A percentile compares a stretch with the other conserved stretches of the same genome.
Conservation (phyloP, 2,113 vertebrate genomes). For the Corydoras maculifer region DNA sequence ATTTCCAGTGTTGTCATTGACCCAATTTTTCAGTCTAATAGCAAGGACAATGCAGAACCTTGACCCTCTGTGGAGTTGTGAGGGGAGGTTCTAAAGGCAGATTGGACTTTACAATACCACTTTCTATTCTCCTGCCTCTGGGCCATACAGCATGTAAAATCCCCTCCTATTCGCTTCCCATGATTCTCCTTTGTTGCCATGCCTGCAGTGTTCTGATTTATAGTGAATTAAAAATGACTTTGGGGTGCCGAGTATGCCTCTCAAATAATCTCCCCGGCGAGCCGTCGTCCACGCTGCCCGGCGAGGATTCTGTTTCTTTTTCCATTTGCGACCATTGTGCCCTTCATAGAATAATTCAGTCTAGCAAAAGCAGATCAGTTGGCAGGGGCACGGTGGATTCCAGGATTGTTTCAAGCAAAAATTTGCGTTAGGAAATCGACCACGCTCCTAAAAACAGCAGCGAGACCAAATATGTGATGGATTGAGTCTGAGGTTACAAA, state of each 20-base stretch:
- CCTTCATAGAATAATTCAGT: no score
- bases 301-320: no score
- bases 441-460: no score
- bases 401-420: no score
- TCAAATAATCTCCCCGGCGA: neutral
- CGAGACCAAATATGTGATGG: no score
- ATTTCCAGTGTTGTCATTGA: no score
- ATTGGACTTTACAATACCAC: neutral
- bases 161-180: constrained; percentile 31
- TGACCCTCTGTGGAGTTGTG: constrained; percentile 2
- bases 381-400: no score
- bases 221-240: constrained; percentile 61
- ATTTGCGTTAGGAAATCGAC: no score
- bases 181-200: constrained; percentile 36
- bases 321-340: no score
- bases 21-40: constrained; percentile 17
- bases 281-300: no score
- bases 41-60: constrained; percentile 1
- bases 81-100: neutral
- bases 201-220: constrained; percentile 54
- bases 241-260: constrained; percentile 51
- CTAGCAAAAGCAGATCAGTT: no score
- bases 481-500: no score
- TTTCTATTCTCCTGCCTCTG: constrained; percentile 29
- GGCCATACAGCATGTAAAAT: constrained; percentile 44